A percentile compares a stretch with the other conserved stretches of the same genome.
phyloP scores from a whole-genome alignment of 2,888 invertebrate species.

The Dynastes tityus region DNA sequence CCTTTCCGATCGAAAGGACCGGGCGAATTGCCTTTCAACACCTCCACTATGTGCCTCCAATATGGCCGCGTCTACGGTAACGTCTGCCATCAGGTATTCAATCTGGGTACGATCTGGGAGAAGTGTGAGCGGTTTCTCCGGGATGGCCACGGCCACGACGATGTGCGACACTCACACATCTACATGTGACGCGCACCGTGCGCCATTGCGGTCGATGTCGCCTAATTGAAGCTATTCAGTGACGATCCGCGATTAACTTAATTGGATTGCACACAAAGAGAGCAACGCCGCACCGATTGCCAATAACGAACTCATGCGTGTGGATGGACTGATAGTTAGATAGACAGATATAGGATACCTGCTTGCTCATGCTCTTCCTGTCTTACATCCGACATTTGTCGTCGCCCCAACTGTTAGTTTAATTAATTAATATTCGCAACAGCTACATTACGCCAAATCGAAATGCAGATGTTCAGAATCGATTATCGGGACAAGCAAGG shows the following conservation, averaged over 20 bases:
- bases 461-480: neutral
- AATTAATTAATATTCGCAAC: slow-evolving; percentile 33
- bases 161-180: slow-evolving; percentile 15
- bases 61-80: slow-evolving; percentile 7
- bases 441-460: neutral
- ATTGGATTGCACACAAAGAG: slow-evolving; percentile 67
- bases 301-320: slow-evolving; percentile 65
- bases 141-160: slow-evolving; percentile 10
- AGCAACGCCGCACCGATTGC: slow-evolving; percentile 63
- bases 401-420: neutral
- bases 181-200: slow-evolving; percentile 58
- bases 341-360: slow-evolving; percentile 32
- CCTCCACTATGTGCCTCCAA: slow-evolving; percentile 21
- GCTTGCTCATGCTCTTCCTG: slow-evolving; percentile 34
- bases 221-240: slow-evolving; percentile 69
- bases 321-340: slow-evolving; percentile 31
- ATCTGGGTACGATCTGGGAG: slow-evolving; percentile 37
- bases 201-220: slow-evolving; percentile 60
- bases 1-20: slow-evolving; percentile 10
- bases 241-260: slow-evolving; percentile 68
- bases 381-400: slow-evolving; percentile 7
- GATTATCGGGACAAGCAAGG: no score
- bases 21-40: slow-evolving; percentile 17
- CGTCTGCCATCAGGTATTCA: slow-evolving; percentile 35
- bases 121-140: slow-evolving; percentile 32